phyloP scores from a whole-genome alignment of 2,888 invertebrate species.

The Chesias legatella region DNA sequence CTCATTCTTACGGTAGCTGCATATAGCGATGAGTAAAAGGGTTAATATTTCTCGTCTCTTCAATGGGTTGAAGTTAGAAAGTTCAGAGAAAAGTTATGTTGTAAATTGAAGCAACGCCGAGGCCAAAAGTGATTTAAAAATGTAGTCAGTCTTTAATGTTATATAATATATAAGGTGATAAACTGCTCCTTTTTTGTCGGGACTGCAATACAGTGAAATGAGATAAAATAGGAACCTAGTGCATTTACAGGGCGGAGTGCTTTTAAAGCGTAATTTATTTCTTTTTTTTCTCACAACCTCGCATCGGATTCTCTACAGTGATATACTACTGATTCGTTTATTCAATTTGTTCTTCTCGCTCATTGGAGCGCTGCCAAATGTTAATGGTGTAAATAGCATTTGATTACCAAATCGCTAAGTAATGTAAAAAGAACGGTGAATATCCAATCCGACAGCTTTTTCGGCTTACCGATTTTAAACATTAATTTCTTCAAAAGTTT shows the following conservation, averaged over 20 bases:
- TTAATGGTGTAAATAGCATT: conserved; percentile 37
- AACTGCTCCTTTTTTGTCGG: too few relatives aligned
- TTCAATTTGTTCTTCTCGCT: conserved; percentile 43
- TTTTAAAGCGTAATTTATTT: conserved; percentile 10
- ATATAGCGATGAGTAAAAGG: conserved; percentile 26
- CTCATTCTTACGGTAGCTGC: conserved; percentile 27
- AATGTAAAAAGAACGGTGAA: conserved; percentile 2
- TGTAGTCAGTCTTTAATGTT: too few relatives aligned
- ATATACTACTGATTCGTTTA: conserved; percentile 46
- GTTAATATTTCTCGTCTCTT: conserved; percentile 26
- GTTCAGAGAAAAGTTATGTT: conserved; percentile 3
- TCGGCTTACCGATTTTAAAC: neutral
- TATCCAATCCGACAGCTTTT: neutral
- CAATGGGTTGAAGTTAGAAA: conserved; percentile 13
- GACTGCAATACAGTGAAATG: too few relatives aligned
- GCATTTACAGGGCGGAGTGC: neutral
- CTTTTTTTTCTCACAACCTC: conserved; percentile 29
- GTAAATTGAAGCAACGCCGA: conserved; percentile 2
- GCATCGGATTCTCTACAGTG: conserved; percentile 32
- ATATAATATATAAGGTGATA: too few relatives aligned
- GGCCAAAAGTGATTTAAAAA: conserved; percentile 2
- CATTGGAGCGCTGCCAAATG: conserved; percentile 45
- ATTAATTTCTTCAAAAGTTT: conserved; percentile 8
- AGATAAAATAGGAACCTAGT: too few relatives aligned
- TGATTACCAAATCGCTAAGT: conserved; percentile 30